Evolutionary conservation across 2,797 vertebrate species (phyloP), one percentile per base, ranked within the genome.

Genomic region (Hipposideros larvatus): DNA sequence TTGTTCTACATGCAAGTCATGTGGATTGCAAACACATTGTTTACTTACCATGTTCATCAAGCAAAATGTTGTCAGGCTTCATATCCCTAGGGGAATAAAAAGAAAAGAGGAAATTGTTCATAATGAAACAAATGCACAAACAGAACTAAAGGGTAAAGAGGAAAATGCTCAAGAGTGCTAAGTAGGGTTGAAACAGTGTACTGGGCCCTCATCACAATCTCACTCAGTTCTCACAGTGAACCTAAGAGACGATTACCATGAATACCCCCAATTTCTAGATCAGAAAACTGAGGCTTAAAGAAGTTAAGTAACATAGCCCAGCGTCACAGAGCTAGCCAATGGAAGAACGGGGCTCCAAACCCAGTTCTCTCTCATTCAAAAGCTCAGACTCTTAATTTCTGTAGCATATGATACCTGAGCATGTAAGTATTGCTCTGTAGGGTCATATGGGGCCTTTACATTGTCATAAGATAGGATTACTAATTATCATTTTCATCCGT

Each of bases 31-130:
- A 94, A 92, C 26, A 95, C 92, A 85, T 83, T 4, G 61, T 59
- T 89, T 19, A 98, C 99, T 99, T 98, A 99, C 99, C 99, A 0
- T 99, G 99, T 95, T 99, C 99, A 82, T 99, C 99, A 98, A 99
- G 99, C 24, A 99, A 98, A 97, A 99, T 99, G 98, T 99, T 99
- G 98, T 99, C 99, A 57, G 99, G 99, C 96, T 99, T 99, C 98
- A 99, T 99, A 97, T 99, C 99, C 97, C 99, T 99, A 98, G 87
- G n/a, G 22, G 11, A 95, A 53, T 41, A 98, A 96, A 93, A 96
- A 43, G 70, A 90, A 80, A 98, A 97, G 93, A 95, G 96, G 94
- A 98, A 96, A 31, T 57, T 75, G 8, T 96, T 96, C 21, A 90
- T 51, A 51, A 74, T 51, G 57, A 94, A 78, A 73, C 11, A 65